Base-by-base conservation (phyloP, 2,888 invertebrate genomes). In the Hemithea aestivaria region DNA sequence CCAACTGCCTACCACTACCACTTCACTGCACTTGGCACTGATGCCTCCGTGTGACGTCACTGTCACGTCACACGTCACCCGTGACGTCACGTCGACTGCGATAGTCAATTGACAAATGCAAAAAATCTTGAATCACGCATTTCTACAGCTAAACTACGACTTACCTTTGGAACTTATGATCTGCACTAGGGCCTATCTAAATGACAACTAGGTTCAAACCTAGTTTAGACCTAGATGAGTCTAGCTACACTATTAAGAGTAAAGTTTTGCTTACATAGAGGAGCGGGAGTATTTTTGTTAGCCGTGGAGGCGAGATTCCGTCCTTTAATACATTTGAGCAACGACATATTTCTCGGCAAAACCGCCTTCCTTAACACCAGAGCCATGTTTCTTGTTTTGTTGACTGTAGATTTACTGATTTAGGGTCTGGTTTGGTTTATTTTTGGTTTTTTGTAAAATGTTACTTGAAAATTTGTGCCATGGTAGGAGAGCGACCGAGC, bases 381-480 rank as follows among this genome's bases (percentile, higher is more conserved):
- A 53, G 83, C 80, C 83, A 82, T 83, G 44, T 59, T 75, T 62
- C 41, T 41, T 46, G 40, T 35, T 34, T 39, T 35, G 40, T 51
- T 43, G 23, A 20, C 12, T 29, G n/a, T 29, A 25, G 11, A 25
- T 30, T 36, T 30, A 7, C n/a, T n/a, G 4, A 20, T 16, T 47
- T 38, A 32, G 33, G 30, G 25, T 7, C 40, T 40, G 50, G 40
- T 24, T 44, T 45, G 37, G 23, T 41, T 64, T 58, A 60, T 59
- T 70, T 73, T 61, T 45, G 40, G 23, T 28, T 36, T 38, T 49
- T 52, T 43, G 42, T 49, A 45, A 30, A 39, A 48, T 64, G 52
- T 72, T 56, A 78, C 73, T 78, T 74, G 65, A 70, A 71, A 74
- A 66, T 74, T 80, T 75, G 33, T 56, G 71, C 74, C 80, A 82